phyloP scores from a whole-genome alignment of 35 echinoderm and acorn worm genomes.

The Patiria miniata region DNA sequence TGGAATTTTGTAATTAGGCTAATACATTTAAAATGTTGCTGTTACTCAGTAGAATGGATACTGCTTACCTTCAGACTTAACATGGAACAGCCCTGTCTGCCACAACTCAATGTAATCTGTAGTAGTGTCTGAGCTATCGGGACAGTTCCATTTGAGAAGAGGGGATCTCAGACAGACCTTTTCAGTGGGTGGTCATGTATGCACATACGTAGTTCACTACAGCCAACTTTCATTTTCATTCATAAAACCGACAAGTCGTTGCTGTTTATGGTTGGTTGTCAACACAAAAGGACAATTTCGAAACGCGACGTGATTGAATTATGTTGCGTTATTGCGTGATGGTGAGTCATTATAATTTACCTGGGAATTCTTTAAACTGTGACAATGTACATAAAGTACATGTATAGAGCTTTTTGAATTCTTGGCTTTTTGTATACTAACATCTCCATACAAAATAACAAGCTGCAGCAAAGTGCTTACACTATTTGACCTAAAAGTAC shows the following conservation, averaged over 20 bases:
- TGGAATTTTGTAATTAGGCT: not conserved
- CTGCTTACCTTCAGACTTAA: not conserved
- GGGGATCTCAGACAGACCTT: not conserved
- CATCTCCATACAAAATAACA: no score
- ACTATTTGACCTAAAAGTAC: no score
- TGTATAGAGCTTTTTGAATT: not conserved
- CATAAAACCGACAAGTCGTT: not conserved
- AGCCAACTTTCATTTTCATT: conserved; percentile 19
- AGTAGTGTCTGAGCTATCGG: not conserved
- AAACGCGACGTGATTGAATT: not conserved
- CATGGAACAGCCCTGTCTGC: not conserved
- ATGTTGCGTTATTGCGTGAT: not conserved
- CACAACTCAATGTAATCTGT: not conserved
- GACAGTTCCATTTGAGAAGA: not conserved
- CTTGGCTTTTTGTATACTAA: no score
- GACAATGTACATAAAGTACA: not conserved
- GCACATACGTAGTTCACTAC: not conserved
- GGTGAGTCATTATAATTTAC: not conserved
- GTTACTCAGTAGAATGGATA: not conserved
- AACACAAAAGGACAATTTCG: not conserved
- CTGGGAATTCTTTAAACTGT: not conserved
- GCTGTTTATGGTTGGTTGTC: not conserved
- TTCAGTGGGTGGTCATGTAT: not conserved
- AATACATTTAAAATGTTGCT: not conserved
- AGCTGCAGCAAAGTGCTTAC: no score